These are phyloP conservation scores for Catocala fraxini DNA, from an alignment of 2,888 invertebrate species.

Conservation along the genomic window DNA sequence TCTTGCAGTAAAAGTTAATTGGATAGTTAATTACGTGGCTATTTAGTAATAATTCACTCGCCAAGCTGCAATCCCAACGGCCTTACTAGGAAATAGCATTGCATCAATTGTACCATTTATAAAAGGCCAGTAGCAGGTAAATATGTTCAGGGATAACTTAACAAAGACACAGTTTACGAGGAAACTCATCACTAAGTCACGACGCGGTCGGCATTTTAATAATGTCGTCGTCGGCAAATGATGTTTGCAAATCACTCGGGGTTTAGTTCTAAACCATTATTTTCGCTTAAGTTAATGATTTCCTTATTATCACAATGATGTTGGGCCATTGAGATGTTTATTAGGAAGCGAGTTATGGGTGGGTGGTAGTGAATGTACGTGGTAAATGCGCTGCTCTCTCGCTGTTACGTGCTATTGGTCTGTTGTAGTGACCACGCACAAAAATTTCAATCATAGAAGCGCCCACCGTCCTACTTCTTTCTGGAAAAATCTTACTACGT, in stretches of 20 bases:
- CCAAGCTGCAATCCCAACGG: too few relatives aligned
- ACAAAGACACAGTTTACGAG: neutral
- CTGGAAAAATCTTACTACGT: too few relatives aligned
- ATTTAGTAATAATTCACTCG: too few relatives aligned
- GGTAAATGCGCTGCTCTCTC: neutral
- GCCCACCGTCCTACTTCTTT: too few relatives aligned
- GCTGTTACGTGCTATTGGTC: conserved; percentile 4
- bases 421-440: neutral
- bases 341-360: neutral
- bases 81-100: too few relatives aligned
- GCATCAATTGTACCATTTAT: too few relatives aligned
- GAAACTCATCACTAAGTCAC: conserved; percentile 1
- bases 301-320: conserved; percentile 24
- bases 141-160: neutral
- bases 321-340: conserved; percentile 2
- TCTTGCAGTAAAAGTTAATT: too few relatives aligned
- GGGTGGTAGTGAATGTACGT: neutral
- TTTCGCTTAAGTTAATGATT: conserved; percentile 20
- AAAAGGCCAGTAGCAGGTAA: conserved; percentile 8
- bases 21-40: too few relatives aligned
- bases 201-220: conserved; percentile 3
- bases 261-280: conserved; percentile 7
- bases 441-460: too few relatives aligned
- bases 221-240: too few relatives aligned
- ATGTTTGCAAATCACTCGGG: too few relatives aligned